Evolutionary conservation across 2,113 vertebrate species (phyloP), one percentile per base, ranked within the genome.

Genomic region (Strix aluco): DNA sequence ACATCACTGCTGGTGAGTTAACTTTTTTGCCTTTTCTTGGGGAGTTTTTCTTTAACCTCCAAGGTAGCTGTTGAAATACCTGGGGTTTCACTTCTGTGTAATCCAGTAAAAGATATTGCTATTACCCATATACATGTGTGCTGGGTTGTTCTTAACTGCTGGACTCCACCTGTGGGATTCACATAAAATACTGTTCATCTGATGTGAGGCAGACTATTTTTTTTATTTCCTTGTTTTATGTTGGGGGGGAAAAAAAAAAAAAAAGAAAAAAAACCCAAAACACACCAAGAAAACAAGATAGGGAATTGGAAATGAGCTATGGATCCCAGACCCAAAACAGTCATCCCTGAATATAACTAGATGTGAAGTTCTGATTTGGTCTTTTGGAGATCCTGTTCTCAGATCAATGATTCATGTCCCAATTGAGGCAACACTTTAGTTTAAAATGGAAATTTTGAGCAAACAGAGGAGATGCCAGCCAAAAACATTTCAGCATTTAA

Each of bases 361-460:
- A 34, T 13, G 7, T 32, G 34, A 54, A 32, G 30, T 61, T 93
- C n/a, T 57, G 58, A 47, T 61, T 40, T 90, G 82, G 18, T 61
- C 25, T 51, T 88, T 34, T 40, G 30, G 51, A 92, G 71, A 57
- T 82, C 23, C 58, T 59, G 49, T 40, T 13, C 69, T 81, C 17
- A 25, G 42, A 51, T 38, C 88, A 65, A 36, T 30, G 54, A 82
- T 13, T 86, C 57, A 52, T 5, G 1, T 36, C 32, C 26, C 23
- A 13, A 1, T 5, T 34, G n/a, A 91, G 49, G 47, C 55, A 77
- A 42, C 4, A 3, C n/a, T 87, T 84, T 54, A 49, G 49, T 73
- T 93, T 72, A 16, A 90, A 86, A 72, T 78, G 88, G 87, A 93
- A 96, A 83, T 59, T 67, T 73, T 88, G 82, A 69, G 46, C 46